Conservation (phyloP, 2,113 vertebrate species). For the Petrocephalus zakoni region DNA sequence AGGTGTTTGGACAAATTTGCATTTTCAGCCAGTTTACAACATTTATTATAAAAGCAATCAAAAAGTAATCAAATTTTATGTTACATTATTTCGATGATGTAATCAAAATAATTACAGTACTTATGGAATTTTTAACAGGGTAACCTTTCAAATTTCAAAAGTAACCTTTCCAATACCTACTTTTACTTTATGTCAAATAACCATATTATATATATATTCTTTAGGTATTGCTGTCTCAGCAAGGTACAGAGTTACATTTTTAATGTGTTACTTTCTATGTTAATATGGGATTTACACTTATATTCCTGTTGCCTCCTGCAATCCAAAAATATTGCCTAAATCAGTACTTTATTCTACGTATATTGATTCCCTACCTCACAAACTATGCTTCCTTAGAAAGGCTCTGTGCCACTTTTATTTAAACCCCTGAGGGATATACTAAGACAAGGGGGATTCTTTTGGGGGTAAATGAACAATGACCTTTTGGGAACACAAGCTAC, state of each 20-base stretch:
- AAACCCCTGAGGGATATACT: neutral
- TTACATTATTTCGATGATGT: neutral
- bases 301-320: neutral
- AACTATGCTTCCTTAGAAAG: neutral
- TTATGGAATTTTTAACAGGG: neutral
- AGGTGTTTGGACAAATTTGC: neutral
- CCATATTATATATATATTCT: neutral
- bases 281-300: neutral
- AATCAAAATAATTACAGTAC: neutral
- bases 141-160: neutral
- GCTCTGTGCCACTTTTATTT: neutral
- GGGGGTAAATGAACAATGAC: neutral
- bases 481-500: neutral
- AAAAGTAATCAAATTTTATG: neutral
- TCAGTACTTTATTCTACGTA: neutral
- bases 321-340: neutral
- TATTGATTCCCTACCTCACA: neutral
- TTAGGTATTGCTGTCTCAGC: neutral
- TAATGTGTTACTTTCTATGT: neutral
- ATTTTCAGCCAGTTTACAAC: neutral
- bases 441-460: neutral
- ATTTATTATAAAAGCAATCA: neutral
- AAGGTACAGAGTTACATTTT: neutral
- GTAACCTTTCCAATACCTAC: neutral
- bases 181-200: neutral